phyloP scores from a whole-genome alignment of 2,888 invertebrate genomes.

The Pheosia tremula region DNA sequence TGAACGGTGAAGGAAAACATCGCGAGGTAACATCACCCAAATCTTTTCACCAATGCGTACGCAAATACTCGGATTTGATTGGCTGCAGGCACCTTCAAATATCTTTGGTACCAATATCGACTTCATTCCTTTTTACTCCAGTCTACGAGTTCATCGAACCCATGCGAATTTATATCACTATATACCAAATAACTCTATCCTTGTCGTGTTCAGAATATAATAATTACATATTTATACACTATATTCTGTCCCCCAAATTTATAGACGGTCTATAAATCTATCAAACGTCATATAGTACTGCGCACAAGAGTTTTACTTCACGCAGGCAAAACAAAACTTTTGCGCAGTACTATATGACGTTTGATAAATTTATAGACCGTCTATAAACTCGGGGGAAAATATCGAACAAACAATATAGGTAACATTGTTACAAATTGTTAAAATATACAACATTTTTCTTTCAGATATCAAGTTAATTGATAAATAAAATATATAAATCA shows the following conservation, averaged over 20 bases:
- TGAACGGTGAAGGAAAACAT: no score
- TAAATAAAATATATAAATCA: neutral
- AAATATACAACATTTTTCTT: no score
- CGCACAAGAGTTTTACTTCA: no score
- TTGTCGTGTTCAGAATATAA: constrained; percentile 34
- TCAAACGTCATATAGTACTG: neutral
- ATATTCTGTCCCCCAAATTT: neutral
- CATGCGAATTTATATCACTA: constrained; percentile 25
- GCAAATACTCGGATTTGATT: no score
- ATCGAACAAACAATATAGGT: no score
- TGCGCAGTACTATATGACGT: no score
- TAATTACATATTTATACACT: constrained; percentile 9
- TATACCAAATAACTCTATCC: constrained; percentile 24
- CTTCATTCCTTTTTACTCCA: constrained; percentile 19
- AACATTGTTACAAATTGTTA: neutral
- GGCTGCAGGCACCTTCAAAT: neutral
- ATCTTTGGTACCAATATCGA: neutral
- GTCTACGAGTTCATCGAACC: constrained; percentile 19
- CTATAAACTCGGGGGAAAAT: no score
- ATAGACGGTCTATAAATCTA: neutral
- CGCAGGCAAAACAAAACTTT: no score
- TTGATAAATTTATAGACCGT: no score
- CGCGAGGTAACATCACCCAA: no score
- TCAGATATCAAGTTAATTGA: neutral
- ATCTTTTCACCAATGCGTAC: no score